phyloP scores from a whole-genome alignment of 2,888 invertebrate genomes.

The Hemicrepidius hirtus region DNA sequence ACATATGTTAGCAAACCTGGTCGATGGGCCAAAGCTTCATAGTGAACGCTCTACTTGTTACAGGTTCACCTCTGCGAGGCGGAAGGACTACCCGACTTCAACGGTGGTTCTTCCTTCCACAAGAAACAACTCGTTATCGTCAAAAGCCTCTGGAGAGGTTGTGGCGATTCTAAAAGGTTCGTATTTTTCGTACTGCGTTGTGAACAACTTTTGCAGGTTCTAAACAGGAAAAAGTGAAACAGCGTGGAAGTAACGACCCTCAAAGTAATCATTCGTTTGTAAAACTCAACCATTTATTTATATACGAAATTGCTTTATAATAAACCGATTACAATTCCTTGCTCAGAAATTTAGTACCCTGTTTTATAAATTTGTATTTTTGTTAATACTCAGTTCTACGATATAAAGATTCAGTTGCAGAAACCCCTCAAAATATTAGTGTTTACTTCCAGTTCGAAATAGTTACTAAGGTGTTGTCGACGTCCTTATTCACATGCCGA shows the following conservation, averaged over 20 bases:
- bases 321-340: constrained; percentile 12
- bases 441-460: no score
- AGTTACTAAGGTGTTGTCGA: no score
- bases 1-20: constrained; percentile 45
- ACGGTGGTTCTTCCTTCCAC: constrained; percentile 78
- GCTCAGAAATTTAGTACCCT: background rate
- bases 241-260: constrained; percentile 21
- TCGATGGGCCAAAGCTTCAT: constrained; percentile 45
- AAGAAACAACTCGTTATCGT: constrained; percentile 85
- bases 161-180: constrained; percentile 74
- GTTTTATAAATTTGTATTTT: no score
- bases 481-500: no score
- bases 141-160: constrained; percentile 84
- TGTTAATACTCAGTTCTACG: no score
- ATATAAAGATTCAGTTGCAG: no score
- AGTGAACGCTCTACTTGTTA: constrained; percentile 54
- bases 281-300: constrained; percentile 17
- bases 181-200: constrained; percentile 24
- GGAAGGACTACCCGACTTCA: constrained; percentile 82
- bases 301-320: background rate
- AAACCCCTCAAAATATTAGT: no score
- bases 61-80: constrained; percentile 87
- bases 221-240: constrained; percentile 22
- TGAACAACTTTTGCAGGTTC: constrained; percentile 2
- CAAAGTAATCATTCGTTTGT: constrained; percentile 19